phyloP scores from a whole-genome alignment of 2,888 invertebrate species.

The Drosophila nigricruria region DNA sequence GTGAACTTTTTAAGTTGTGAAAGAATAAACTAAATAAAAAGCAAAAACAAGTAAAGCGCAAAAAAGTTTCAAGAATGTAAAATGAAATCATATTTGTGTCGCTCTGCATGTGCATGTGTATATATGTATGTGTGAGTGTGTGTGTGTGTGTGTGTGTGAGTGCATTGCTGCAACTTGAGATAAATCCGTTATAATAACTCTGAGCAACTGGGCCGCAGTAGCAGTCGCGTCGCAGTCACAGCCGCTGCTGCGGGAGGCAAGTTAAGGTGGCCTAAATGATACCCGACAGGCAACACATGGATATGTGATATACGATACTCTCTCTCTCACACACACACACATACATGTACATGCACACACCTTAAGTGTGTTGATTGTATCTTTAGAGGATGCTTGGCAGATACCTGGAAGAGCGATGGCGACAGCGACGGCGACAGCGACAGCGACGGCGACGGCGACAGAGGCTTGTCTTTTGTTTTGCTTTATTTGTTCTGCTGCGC shows the following conservation, averaged over 20 bases:
- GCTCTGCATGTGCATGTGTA: constrained; percentile 21
- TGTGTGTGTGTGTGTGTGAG: constrained; percentile 24
- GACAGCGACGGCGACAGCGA: not conserved
- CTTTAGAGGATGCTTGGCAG: constrained; percentile 52
- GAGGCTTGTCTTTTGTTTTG: constrained; percentile 49
- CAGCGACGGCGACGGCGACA: constrained; percentile 2
- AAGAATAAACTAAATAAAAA: constrained; percentile 60
- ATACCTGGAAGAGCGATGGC: constrained; percentile 14
- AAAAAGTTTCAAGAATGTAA: constrained; percentile 55
- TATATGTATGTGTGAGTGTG: too few species aligned
- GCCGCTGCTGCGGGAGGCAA: constrained; percentile 11
- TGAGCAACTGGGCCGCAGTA: constrained; percentile 58
- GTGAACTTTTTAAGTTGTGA: constrained; percentile 47
- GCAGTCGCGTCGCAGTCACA: constrained; percentile 17
- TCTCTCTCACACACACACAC: constrained; percentile 11
- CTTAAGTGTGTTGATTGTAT: constrained; percentile 52
- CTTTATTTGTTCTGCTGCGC: constrained; percentile 44
- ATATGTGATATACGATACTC: constrained; percentile 23
- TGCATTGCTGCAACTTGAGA: constrained; percentile 68
- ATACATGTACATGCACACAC: constrained; percentile 9
- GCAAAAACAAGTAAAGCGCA: constrained; percentile 51
- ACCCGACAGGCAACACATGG: constrained; percentile 53
- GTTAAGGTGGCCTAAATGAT: constrained; percentile 59
- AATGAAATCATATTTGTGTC: constrained; percentile 63
- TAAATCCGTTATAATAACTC: constrained; percentile 79